A percentile compares a stretch with the other conserved stretches of the same genome.
These are phyloP conservation scores for Spatula versicolor DNA, from an alignment of 2,797 vertebrate species.

Conservation along the genomic window DNA sequence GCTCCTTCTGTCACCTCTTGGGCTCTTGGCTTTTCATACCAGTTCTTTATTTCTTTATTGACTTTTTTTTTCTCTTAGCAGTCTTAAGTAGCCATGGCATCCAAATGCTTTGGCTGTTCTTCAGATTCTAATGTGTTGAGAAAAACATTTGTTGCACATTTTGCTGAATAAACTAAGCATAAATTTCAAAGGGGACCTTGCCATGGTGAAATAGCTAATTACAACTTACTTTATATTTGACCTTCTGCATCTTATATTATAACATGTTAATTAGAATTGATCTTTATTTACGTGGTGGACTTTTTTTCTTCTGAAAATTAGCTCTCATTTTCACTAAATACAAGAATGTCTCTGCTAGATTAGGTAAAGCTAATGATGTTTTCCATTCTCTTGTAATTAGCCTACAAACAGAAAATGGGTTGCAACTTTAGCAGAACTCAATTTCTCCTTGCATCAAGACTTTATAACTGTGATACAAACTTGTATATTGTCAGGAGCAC, in stretches of 20 bases:
- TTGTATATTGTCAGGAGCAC: background rate
- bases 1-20: background rate
- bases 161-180: conserved; percentile 6
- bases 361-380: conserved; percentile 47
- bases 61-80: background rate
- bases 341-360: background rate
- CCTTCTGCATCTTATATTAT: conserved; percentile 55
- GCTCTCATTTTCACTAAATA: conserved; percentile 38
- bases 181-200: conserved; percentile 48
- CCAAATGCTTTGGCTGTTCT: background rate
- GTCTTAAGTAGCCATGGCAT: background rate
- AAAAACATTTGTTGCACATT: background rate
- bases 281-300: background rate
- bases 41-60: background rate
- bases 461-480: background rate
- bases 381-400: conserved; percentile 40
- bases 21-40: background rate
- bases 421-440: conserved; percentile 38
- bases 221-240: conserved; percentile 69
- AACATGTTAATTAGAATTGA: conserved; percentile 71
- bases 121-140: background rate
- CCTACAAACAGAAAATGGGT: conserved; percentile 27
- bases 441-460: background rate
- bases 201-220: conserved; percentile 68
- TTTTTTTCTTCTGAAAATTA: conserved; percentile 47